Evolutionary conservation across 2,888 invertebrate genomes (phyloP).

Genomic region (Hypena proboscidalis): DNA sequence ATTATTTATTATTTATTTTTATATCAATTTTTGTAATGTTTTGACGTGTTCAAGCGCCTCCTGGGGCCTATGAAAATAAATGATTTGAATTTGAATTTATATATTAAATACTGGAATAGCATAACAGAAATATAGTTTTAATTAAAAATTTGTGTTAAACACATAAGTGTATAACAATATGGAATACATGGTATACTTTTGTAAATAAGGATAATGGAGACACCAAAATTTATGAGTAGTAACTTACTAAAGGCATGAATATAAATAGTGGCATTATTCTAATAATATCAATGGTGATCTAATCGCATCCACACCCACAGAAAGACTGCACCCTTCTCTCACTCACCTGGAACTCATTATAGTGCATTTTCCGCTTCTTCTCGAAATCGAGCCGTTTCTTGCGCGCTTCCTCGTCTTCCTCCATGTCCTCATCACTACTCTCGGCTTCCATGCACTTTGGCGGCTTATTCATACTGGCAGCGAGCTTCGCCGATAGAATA

Average conservation of each 20-base stretch:
- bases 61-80: no score
- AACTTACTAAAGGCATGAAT: neutral
- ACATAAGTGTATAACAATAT: neutral
- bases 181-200: no score
- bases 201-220: no score
- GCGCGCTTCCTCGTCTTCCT: constrained; percentile 87
- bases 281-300: constrained; percentile 28
- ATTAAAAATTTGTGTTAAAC: no score
- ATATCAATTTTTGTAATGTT: no score
- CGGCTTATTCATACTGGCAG: constrained; percentile 82
- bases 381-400: constrained; percentile 93
- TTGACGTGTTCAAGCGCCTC: no score
- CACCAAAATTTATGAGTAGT: neutral
- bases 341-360: constrained; percentile 93
- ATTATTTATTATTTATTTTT: no score
- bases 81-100: no score
- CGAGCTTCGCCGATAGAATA: constrained; percentile 90
- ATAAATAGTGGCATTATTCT: constrained; percentile 14
- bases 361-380: constrained; percentile 97
- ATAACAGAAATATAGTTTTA: no score
- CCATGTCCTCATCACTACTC: constrained; percentile 85
- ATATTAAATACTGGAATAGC: no score
- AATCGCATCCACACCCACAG: constrained; percentile 31
- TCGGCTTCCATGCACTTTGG: constrained; percentile 78
- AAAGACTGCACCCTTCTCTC: constrained; percentile 7